Evolutionary conservation across 2,888 invertebrate species (phyloP).

Genomic region (Drosophila yooni): DNA sequence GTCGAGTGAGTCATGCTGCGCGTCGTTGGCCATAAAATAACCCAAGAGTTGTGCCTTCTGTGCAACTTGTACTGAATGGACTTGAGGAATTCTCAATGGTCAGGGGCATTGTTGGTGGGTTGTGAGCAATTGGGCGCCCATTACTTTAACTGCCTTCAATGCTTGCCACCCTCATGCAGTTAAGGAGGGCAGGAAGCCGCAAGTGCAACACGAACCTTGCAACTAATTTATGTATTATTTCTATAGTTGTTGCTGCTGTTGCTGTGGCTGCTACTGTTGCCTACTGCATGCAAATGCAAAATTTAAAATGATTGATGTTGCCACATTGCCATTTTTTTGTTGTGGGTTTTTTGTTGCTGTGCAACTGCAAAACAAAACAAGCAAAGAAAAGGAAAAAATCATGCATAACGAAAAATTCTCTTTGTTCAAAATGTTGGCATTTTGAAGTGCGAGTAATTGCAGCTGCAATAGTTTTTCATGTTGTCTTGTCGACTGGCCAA

Average conservation of each 20-base stretch:
- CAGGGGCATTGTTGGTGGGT: conserved; percentile 15
- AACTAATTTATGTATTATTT: conserved; percentile 70
- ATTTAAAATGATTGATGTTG: conserved; percentile 76
- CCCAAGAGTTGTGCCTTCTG: conserved; percentile 10
- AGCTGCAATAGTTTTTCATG: conserved; percentile 80
- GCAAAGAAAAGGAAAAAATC: conserved; percentile 37
- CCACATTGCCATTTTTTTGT: conserved; percentile 58
- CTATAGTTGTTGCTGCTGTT: conserved; percentile 17
- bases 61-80: conserved; percentile 36
- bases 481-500: conserved; percentile 56
- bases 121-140: conserved; percentile 1
- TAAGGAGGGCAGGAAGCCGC: conserved; percentile 32
- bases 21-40: conserved; percentile 38
- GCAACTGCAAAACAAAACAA: conserved; percentile 21
- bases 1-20: conserved; percentile 55
- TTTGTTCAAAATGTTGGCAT: conserved; percentile 77
- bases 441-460: conserved; percentile 80
- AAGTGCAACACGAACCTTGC: conserved; percentile 67
- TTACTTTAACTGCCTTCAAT: conserved; percentile 38
- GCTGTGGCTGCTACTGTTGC: conserved; percentile 25
- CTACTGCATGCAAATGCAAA: conserved; percentile 61
- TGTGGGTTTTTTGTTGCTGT: conserved; percentile 22
- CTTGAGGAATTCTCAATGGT: conserved; percentile 30
- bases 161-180: conserved; percentile 37
- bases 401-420: conserved; percentile 69